Conservation (phyloP, 2,113 vertebrate genomes). For the Brienomyrus longianalis region DNA sequence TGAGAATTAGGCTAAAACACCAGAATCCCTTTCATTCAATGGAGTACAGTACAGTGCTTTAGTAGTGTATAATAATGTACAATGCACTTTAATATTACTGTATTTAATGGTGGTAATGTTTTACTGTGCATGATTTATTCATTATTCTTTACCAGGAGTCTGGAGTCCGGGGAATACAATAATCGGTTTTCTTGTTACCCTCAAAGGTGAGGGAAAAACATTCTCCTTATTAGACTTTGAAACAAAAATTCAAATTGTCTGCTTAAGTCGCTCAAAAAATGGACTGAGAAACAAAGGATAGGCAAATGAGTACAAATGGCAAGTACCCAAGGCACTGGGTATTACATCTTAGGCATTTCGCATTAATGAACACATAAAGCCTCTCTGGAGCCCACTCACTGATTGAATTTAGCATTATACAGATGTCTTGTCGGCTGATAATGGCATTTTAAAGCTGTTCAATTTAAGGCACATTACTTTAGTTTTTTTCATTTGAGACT, state of each 20-base stretch:
- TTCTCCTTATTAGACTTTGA: not conserved
- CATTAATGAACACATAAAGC: conserved; percentile 14
- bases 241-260: conserved; percentile 5
- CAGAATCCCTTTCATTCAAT: not conserved
- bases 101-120: not conserved
- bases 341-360: conserved; percentile 4
- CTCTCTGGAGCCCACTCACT: not conserved
- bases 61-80: not conserved
- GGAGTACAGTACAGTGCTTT: not conserved
- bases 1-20: not conserved
- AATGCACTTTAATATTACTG: not conserved
- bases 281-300: not conserved
- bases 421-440: not conserved
- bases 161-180: not conserved
- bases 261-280: not conserved
- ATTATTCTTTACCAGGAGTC: not conserved
- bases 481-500: not conserved
- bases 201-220: not conserved
- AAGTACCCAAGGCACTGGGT: not conserved
- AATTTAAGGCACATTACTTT: not conserved
- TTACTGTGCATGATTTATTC: not conserved
- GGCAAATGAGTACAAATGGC: conserved; percentile 5
- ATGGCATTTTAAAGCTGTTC: not conserved
- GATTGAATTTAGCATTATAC: conserved; percentile 10
- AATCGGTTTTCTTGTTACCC: not conserved